These are phyloP conservation scores for Drosophila silvestris DNA, from an alignment of 2,888 invertebrate species.

Conservation along the genomic window DNA sequence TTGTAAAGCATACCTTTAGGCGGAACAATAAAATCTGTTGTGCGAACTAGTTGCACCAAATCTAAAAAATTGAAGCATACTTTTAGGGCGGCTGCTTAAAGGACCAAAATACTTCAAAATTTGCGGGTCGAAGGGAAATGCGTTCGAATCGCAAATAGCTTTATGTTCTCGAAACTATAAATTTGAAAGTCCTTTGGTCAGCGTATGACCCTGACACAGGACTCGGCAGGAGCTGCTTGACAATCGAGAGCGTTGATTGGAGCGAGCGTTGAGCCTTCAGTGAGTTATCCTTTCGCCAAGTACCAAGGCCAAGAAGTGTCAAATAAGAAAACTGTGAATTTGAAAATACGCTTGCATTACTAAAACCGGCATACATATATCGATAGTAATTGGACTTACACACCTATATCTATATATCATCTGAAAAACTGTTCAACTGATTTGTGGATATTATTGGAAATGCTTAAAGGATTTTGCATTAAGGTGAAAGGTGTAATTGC, in stretches of 20 bases:
- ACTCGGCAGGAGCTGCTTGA: neutral
- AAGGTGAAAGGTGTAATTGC: neutral
- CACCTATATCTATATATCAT: neutral
- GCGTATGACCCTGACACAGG: neutral
- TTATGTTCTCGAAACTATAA: neutral
- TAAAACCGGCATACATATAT: neutral
- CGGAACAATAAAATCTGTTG: neutral
- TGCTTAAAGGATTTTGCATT: neutral
- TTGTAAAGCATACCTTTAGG: neutral
- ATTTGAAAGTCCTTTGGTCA: neutral
- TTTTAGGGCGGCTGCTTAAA: neutral
- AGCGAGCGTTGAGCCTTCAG: too few species aligned
- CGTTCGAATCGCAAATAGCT: neutral
- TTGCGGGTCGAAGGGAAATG: neutral
- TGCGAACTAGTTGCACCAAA: neutral
- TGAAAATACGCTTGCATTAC: neutral
- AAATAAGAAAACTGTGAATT: neutral
- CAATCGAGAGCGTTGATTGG: neutral
- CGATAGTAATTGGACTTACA: neutral
- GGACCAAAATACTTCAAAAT: fast-evolving
- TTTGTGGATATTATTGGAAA: neutral
- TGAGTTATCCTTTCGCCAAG: too few species aligned
- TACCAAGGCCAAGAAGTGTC: neutral
- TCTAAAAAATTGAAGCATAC: neutral
- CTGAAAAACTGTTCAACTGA: neutral